A percentile compares a stretch with the other conserved stretches of the same genome.
Conservation (phyloP, 1,140 invertebrate species). For the Drosophila arawakana region DNA sequence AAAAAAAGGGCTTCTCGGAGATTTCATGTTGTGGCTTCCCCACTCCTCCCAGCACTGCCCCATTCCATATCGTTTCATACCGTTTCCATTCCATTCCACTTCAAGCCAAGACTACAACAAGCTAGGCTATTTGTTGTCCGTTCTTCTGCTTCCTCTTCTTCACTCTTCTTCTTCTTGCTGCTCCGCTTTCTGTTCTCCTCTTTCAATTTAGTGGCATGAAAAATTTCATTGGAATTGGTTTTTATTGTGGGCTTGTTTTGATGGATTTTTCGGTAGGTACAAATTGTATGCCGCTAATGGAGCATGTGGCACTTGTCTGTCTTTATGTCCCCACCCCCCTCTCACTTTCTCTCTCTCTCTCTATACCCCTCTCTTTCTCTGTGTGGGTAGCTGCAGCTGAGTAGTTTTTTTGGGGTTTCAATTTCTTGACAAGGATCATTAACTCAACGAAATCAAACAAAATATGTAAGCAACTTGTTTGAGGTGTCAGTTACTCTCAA, state of each 20-base stretch:
- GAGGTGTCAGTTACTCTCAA: constrained; percentile 26
- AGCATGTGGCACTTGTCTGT: constrained; percentile 53
- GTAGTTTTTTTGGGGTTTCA: constrained; percentile 26
- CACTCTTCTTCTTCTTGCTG: constrained; percentile 3
- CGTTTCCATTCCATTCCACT: not conserved
- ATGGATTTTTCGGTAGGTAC: constrained; percentile 78
- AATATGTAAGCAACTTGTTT: constrained; percentile 38
- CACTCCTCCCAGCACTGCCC: constrained; percentile 7
- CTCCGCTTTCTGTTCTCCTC: constrained; percentile 32
- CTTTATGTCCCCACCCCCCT: not conserved
- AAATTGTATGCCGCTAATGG: constrained; percentile 78
- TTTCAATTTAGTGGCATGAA: constrained; percentile 75
- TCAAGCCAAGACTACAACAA: constrained; percentile 7
- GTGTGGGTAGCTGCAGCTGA: constrained; percentile 26
- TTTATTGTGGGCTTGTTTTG: constrained; percentile 75
- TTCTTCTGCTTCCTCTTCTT: constrained; percentile 18
- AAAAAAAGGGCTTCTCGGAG: constrained; percentile 76
- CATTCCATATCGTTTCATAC: not conserved
- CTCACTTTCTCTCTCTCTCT: not conserved
- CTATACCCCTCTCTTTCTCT: not conserved
- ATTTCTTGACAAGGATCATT: constrained; percentile 61
- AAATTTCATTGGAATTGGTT: constrained; percentile 81
- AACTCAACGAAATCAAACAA: constrained; percentile 34
- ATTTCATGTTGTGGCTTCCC: constrained; percentile 43
- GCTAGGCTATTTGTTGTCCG: constrained; percentile 62